These are phyloP conservation scores for Delphinus delphis DNA, from an alignment of 2,113 vertebrate genomes.

Conservation along the genomic window DNA sequence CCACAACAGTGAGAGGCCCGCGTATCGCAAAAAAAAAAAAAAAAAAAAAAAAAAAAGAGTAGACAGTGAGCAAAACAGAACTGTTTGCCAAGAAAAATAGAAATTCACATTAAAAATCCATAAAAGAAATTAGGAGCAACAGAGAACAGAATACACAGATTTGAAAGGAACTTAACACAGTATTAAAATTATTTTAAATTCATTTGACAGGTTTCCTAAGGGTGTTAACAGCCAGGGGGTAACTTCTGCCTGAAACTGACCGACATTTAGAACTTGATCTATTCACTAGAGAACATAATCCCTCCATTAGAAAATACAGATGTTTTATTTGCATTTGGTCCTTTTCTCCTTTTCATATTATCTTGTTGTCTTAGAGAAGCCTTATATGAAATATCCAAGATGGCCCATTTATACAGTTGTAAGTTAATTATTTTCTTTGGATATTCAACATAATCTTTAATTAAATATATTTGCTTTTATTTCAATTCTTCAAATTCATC, in stretches of 20 bases:
- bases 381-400: not conserved
- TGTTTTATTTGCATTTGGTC: not conserved
- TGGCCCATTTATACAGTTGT: not conserved
- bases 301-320: not conserved
- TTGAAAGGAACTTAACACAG: constrained; percentile 30
- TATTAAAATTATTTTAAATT: constrained; percentile 39
- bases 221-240: not conserved
- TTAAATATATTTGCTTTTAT: not conserved
- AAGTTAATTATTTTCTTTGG: not conserved
- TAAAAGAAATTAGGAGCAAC: not conserved
- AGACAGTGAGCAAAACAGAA: not conserved
- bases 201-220: constrained; percentile 35
- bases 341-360: not conserved
- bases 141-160: not conserved
- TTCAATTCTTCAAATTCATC: not conserved
- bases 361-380: not conserved
- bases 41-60: not conserved
- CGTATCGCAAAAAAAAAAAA: not conserved
- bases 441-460: not conserved
- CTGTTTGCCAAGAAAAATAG: not conserved
- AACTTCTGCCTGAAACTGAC: not conserved
- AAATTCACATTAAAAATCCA: not conserved
- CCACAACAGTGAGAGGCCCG: too few species aligned
- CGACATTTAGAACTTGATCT: constrained; percentile 30
- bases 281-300: not conserved